Evolutionary conservation across 1,140 invertebrate species (phyloP), one percentile per base, ranked within the genome.

Genomic region (Drusus annulatus): DNA sequence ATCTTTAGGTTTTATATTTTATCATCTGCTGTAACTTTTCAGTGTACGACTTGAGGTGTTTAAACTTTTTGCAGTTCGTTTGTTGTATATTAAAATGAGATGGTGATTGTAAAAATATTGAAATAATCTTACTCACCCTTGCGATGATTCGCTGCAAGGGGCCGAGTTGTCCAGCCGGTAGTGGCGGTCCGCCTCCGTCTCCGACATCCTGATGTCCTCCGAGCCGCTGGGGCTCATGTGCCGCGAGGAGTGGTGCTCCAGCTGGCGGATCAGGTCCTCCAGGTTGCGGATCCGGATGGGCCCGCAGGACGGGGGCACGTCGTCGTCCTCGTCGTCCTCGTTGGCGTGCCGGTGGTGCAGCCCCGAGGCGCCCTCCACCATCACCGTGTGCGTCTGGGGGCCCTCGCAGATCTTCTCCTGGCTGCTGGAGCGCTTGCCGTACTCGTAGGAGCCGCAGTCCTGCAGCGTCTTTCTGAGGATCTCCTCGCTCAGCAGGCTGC

Each of bases 161-260:
- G 93, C 94, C 78, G 94, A 94, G 77, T 94, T 93, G 88, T 96
- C 95, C 87, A 96, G 93, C 88, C 95, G 92, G 88, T 96, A 96
- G 87, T 96, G 95, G 28, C 95, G 92, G 88, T 98, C 96, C 19
- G 94, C 94, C 87, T 98, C 96, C 23, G 95, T 95, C 88, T 98
- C 96, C 45, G 96, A 97, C 92, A 96, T 96, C 83, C 96, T 91
- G 84, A 97, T 96, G 84, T 98, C 97, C 86, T 97, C 96, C 10
- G 96, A 97, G 60, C 95, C 95, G 82, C 94, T 95, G 15, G 96
- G 96, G 86, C 96, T 97, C 93, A 96, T 95, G 87, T 97, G 96
- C 5, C 95, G 91, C 58, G 93, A 93, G 51, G 94, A 94, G 87
- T 97, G 96, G 86, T 97, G 95, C 86, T 98, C 96, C 75, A 98